A percentile compares a stretch with the other conserved stretches of the same genome.
These are phyloP conservation scores for Diogma glabrata DNA, from an alignment of 2,888 invertebrate species.

Conservation along the genomic window DNA sequence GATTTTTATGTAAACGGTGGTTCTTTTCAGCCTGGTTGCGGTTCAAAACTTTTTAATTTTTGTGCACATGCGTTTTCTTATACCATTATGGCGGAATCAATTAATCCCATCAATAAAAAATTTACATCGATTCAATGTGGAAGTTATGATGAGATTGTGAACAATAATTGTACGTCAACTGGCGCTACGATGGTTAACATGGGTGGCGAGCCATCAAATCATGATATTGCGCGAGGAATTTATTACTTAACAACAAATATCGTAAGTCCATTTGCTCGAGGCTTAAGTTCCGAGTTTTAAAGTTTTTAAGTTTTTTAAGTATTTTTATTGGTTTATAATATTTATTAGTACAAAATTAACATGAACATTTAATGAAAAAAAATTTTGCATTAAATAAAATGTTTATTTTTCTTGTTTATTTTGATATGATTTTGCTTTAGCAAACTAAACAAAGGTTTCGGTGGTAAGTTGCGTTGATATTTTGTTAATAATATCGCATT, in stretches of 20 bases:
- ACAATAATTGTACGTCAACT: conserved; percentile 23
- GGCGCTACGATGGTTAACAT: conserved; percentile 28
- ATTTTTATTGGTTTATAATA: too few species aligned
- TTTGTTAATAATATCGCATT: too few species aligned
- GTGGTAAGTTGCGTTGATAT: too few species aligned
- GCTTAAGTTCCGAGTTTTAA: too few species aligned
- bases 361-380: too few species aligned
- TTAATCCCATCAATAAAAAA: conserved; percentile 16
- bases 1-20: conserved; percentile 37
- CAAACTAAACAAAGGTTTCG: too few species aligned
- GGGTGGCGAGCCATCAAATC: conserved; percentile 30
- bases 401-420: too few species aligned
- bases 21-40: conserved; percentile 31
- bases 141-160: conserved; percentile 21
- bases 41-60: conserved; percentile 17
- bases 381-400: too few species aligned
- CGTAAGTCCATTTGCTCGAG: not conserved
- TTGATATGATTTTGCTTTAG: too few species aligned
- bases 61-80: conserved; percentile 31
- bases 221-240: conserved; percentile 22
- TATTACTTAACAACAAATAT: conserved; percentile 20
- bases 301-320: too few species aligned
- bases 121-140: conserved; percentile 14
- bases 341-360: too few species aligned
- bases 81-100: conserved; percentile 31